These are phyloP conservation scores for Oscheius sp. DNA, from an alignment of 2,888 invertebrate species.

Conservation along the genomic window DNA sequence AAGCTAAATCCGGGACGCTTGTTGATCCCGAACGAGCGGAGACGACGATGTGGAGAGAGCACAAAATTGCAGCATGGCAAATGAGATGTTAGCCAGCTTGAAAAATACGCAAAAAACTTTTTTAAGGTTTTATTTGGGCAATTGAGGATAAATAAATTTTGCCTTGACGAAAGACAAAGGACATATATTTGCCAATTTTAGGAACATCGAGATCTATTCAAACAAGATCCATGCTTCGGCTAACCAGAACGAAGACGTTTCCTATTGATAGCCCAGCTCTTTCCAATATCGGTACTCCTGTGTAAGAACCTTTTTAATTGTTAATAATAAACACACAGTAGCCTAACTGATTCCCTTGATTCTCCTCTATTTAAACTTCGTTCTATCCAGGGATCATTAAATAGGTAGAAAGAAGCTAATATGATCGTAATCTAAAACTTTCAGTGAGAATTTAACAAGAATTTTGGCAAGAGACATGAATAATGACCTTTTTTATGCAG, in stretches of 20 bases:
- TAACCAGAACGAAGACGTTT: constrained; percentile 20
- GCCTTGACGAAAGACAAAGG: neutral
- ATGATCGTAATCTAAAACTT: neutral
- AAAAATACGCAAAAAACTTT: neutral
- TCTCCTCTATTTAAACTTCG: neutral
- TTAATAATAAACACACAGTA: neutral
- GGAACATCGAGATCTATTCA: too few species aligned
- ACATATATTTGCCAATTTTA: neutral
- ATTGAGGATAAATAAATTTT: neutral
- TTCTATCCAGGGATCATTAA: neutral
- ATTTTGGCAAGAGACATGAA: constrained; percentile 18
- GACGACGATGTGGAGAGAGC: too few species aligned
- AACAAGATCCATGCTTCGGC: constrained; percentile 24
- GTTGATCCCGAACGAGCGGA: constrained; percentile 30
- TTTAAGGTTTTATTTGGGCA: neutral
- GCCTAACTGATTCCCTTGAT: neutral
- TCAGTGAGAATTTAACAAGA: constrained; percentile 18
- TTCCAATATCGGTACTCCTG: constrained; percentile 21
- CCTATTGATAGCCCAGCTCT: constrained; percentile 27
- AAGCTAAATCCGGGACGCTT: constrained; percentile 26
- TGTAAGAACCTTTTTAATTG: constrained; percentile 23
- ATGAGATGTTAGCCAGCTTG: constrained; percentile 14
- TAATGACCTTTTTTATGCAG: constrained; percentile 80
- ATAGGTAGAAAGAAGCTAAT: neutral
- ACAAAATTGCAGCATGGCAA: constrained; percentile 24